Base-by-base conservation (phyloP, 2,797 vertebrate genomes). In the Distichodus sexfasciatus region DNA sequence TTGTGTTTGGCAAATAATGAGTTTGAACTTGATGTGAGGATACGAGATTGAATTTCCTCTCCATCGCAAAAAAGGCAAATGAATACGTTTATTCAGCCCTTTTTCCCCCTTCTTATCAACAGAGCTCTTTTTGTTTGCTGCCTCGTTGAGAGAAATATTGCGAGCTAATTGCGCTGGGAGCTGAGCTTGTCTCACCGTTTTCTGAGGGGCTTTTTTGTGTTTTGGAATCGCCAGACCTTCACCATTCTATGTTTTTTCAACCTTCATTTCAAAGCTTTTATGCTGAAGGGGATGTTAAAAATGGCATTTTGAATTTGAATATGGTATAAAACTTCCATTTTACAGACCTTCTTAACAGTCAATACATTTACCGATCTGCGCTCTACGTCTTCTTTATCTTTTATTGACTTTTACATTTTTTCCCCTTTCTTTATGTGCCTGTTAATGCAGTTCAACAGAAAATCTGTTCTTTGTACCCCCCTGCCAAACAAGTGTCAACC, bases 131-230 rank as follows among this genome's bases (percentile, higher is more conserved):
- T 87, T 90, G 84, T 89, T 80, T 86, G 72, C 47, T 12, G 62
- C 44, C 66, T 86, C 81, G 79, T 80, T 78, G 76, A 86, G 85
- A 87, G 86, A 84, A 87, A 87, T 86, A 86, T 82, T 83, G 86
- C 81, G 78, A 83, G 86, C 87, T 88, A 87, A 89, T 90, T 89
- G 85, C 82, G 47, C 79, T 81, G 60, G 76, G 85, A 70, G 87
- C 86, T 87, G 88, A 14, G 11, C 28, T 53, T 44, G 28, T 53
- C 46, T 46, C 6, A 14, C 11, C 53, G 38, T 46, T 47, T 55
- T 50, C 33, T 8, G 14, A 19, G n/a, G 60, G n/a, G 12, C 10
- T 15, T 55, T 48, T 50, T 29, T 19, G 59, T 15, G 50, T 55
- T 63, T 63, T 15, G 28, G 23, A 62, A 50, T 62, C 31, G 29